Conservation (phyloP, 2,113 vertebrate genomes). For the Cryptomyrus ogoouensis region DNA sequence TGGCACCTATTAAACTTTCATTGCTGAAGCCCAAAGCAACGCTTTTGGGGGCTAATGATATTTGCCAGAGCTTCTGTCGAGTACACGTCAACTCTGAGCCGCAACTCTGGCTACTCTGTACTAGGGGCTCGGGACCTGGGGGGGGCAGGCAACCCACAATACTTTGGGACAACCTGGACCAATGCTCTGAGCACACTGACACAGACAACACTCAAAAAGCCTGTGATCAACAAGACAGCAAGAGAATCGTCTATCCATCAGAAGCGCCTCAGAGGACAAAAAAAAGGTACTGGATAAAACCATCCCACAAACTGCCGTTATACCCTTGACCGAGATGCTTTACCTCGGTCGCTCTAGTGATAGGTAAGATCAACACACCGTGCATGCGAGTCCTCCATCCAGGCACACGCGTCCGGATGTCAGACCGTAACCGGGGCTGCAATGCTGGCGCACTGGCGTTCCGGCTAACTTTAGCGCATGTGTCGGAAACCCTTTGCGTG, state of each 20-base stretch:
- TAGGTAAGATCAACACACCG: too few relatives aligned
- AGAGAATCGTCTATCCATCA: not conserved
- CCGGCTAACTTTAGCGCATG: not conserved
- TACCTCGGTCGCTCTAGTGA: not conserved
- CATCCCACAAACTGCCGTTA: not conserved
- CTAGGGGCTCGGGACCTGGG: too few relatives aligned
- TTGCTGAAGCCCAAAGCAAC: not conserved
- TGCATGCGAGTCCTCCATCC: too few relatives aligned
- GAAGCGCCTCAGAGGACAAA: not conserved
- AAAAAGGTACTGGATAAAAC: not conserved
- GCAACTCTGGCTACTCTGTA: too few relatives aligned
- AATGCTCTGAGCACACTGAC: not conserved
- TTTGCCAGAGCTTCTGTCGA: not conserved
- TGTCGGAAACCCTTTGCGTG: not conserved
- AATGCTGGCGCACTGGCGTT: not conserved
- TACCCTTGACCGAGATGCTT: not conserved
- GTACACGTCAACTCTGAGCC: too few relatives aligned
- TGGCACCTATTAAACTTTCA: not conserved
- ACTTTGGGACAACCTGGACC: not conserved
- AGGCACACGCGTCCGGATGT: not conserved
- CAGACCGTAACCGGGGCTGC: not conserved
- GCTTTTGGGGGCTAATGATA: not conserved
- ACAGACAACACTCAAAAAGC: not conserved
- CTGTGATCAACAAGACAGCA: not conserved
- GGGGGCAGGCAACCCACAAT: not conserved